These are phyloP conservation scores for Artemia franciscana DNA, from an alignment of 1,140 invertebrate genomes.

Conservation along the genomic window DNA sequence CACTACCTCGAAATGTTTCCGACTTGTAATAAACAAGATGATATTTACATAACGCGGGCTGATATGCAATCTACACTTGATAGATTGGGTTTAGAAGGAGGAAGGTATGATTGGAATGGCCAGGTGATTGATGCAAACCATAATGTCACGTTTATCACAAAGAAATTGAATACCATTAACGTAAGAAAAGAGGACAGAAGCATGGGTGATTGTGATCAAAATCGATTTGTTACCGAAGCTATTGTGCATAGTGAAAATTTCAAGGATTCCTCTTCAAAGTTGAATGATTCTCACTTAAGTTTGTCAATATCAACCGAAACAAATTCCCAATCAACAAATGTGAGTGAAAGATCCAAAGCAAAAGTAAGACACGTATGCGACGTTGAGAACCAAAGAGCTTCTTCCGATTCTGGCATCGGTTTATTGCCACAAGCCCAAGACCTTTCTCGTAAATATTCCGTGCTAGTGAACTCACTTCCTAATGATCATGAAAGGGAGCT, in stretches of 20 bases:
- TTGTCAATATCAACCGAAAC: background rate
- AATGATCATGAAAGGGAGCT: slow-evolving; percentile 3
- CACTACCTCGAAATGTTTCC: slow-evolving; percentile 2
- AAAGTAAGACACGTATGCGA: background rate
- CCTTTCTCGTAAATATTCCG: background rate
- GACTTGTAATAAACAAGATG: background rate
- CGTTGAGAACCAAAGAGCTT: slow-evolving; percentile 2
- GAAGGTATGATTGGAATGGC: background rate
- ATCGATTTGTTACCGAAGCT: background rate
- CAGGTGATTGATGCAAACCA: background rate
- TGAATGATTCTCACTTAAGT: background rate
- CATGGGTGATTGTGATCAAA: background rate
- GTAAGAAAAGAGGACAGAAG: background rate
- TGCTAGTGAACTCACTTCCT: background rate
- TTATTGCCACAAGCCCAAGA: background rate
- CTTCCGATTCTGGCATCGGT: slow-evolving; percentile 3
- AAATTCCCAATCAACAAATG: background rate
- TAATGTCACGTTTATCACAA: background rate
- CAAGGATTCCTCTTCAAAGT: background rate
- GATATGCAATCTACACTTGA: slow-evolving; percentile 9
- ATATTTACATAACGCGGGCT: background rate
- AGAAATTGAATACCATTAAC: background rate
- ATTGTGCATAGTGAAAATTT: background rate
- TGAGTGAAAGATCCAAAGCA: background rate
- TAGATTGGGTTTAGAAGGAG: slow-evolving; percentile 7